These are phyloP conservation scores for Epizoanthus rinbou DNA, from an alignment of 92 coral and sea anemone genomes.

Conservation along the genomic window DNA sequence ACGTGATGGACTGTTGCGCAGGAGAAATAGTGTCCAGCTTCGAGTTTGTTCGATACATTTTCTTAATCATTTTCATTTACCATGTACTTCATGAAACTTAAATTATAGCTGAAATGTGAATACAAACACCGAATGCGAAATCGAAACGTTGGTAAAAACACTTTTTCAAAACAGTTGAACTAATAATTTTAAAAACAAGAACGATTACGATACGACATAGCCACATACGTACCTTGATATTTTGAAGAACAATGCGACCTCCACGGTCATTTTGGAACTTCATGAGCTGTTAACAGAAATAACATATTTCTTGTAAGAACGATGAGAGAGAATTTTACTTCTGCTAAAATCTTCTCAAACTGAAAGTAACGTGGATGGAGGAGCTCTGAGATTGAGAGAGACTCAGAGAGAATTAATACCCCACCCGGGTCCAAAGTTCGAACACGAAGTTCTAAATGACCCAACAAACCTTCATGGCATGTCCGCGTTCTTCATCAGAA, in stretches of 20 bases:
- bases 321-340: too few relatives aligned
- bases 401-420: too few relatives aligned
- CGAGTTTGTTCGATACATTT: too few relatives aligned
- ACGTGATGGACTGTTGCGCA: neutral
- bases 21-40: too few relatives aligned
- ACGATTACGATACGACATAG: too few relatives aligned
- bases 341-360: too few relatives aligned
- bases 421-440: neutral
- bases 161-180: too few relatives aligned
- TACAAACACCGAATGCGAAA: neutral
- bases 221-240: slow-evolving; percentile 77
- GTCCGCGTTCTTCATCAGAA: slow-evolving; percentile 95
- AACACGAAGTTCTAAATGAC: neutral
- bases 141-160: neutral
- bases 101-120: neutral
- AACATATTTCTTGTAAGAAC: neutral
- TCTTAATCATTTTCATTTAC: too few relatives aligned
- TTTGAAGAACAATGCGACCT: slow-evolving; percentile 93
- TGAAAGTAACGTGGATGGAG: too few relatives aligned
- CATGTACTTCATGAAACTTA: neutral
- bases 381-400: neutral
- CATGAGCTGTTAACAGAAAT: slow-evolving; percentile 67
- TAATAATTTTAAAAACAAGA: neutral
- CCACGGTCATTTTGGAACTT: slow-evolving; percentile 95
- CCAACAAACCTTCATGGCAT: slow-evolving; percentile 78